Conservation (phyloP, 2,888 invertebrate genomes). For the Ennomos quercinarius region DNA sequence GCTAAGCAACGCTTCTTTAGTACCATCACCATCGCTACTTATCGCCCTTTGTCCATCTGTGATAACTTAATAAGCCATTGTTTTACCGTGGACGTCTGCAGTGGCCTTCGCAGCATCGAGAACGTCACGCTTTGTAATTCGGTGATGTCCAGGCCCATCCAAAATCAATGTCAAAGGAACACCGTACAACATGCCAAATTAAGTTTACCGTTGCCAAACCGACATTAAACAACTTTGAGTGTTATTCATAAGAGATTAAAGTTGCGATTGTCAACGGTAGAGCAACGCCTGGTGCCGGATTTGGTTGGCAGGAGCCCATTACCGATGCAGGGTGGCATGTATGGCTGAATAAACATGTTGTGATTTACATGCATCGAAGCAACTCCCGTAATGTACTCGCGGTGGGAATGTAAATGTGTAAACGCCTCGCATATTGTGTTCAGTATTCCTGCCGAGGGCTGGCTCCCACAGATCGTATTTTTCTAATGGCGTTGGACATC, state of each 20-base stretch:
- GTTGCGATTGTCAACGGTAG: constrained; percentile 44
- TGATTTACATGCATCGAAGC: constrained; percentile 83
- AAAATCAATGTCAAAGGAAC: constrained; percentile 80
- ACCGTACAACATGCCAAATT: constrained; percentile 65
- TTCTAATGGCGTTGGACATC: constrained; percentile 29
- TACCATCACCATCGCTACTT: neutral
- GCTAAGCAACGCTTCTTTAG: constrained; percentile 34
- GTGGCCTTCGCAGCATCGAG: constrained; percentile 55
- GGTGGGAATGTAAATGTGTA: constrained; percentile 74
- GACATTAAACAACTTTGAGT: constrained; percentile 46
- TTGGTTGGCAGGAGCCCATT: constrained; percentile 61
- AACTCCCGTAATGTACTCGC: constrained; percentile 81
- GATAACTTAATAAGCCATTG: constrained; percentile 54
- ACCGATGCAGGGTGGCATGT: constrained; percentile 77
- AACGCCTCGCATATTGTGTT: constrained; percentile 65
- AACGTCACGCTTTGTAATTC: constrained; percentile 61
- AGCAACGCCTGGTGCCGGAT: constrained; percentile 40
- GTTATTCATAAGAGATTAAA: constrained; percentile 46
- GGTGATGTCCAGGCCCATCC: constrained; percentile 62
- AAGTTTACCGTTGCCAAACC: constrained; percentile 56
- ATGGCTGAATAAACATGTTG: constrained; percentile 80
- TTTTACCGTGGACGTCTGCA: constrained; percentile 48
- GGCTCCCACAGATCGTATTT: constrained; percentile 51
- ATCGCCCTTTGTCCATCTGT: constrained; percentile 45
- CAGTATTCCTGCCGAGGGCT: constrained; percentile 55